Base-by-base conservation (phyloP, 2,888 invertebrate genomes). In the Ophion ellenae region DNA sequence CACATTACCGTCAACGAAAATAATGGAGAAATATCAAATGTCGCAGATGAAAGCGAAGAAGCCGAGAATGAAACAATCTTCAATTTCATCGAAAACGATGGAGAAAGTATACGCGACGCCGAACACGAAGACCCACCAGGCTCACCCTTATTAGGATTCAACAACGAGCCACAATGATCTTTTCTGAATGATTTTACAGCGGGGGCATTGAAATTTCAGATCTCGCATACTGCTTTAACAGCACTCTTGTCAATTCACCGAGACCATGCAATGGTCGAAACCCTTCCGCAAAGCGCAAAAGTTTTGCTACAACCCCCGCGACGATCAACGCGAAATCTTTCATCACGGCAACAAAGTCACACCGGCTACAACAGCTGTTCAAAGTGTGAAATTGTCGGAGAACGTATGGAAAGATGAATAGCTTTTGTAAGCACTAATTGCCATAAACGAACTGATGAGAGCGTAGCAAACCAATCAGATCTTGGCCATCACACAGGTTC, bases 361-460 rank as follows among this genome's bases (percentile, higher is more conserved):
- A 83, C 83, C 57, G 86, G 83, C 11, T 89, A 86, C 78, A 88
- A 61, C 63, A 84, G 86, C 53, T 89, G 88, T 74, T 77, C 81
- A 59, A 89, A 86, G 79, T 86, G 89, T 74, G 81, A 20, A 40
- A 75, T 75, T 45, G 81, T 81, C 66, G 89, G 89, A 24, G 59
- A 73, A 66, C 81, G 20, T 17, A n/a, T 79, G 32, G 10, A 79
- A 74, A 17, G 63, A 32, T 67, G 74, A 20, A 73, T 83, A 28
- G 24, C 61, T 40, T 83, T 83, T 69, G 69, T 69, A 32, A 40
- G 81, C 53, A 71, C 66, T 66, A 64, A 73, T 40, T 53, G 69
- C 66, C 45, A 40, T 53, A 71, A 83, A 61, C 66, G 87, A 81
- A 88, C 79, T 47, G 81, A 87, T 87, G 11, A 76, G 14, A 74